Evolutionary conservation across 2,113 vertebrate genomes (phyloP).

Genomic region (Laticauda colubrina): DNA sequence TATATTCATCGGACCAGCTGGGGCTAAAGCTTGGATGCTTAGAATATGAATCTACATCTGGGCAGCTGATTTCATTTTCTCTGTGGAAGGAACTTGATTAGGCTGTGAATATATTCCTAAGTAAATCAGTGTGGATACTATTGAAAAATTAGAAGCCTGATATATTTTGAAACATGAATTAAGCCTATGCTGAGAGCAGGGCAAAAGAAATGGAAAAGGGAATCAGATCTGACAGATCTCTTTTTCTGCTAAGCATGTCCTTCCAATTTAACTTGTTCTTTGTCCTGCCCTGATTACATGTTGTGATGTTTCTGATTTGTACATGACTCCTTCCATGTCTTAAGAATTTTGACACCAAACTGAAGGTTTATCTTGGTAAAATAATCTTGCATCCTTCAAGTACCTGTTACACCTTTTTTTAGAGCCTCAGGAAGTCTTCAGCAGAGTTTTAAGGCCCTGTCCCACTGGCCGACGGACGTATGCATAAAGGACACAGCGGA

Average conservation of each 20-base stretch:
- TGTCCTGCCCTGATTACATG: neutral
- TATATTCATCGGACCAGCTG: constrained; percentile 36
- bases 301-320: neutral
- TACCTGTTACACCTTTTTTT: neutral
- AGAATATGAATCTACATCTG: constrained; percentile 6
- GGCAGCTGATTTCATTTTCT: constrained; percentile 34
- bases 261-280: neutral
- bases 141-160: constrained; percentile 29
- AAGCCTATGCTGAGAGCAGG: constrained; percentile 6
- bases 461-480: too few species aligned
- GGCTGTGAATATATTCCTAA: constrained; percentile 22
- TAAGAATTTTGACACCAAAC: neutral
- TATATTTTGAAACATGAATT: constrained; percentile 35
- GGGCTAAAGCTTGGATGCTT: neutral
- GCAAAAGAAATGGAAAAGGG: constrained; percentile 23
- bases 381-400: neutral
- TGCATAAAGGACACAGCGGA: too few species aligned
- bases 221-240: constrained; percentile 18
- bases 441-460: neutral
- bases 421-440: neutral
- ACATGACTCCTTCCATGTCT: neutral
- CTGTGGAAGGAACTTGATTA: constrained; percentile 2
- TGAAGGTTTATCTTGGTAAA: neutral
- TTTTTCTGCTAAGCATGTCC: neutral
- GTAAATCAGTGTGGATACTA: neutral